phyloP scores from a whole-genome alignment of 2,888 invertebrate species.

The Drosophila conformis region DNA sequence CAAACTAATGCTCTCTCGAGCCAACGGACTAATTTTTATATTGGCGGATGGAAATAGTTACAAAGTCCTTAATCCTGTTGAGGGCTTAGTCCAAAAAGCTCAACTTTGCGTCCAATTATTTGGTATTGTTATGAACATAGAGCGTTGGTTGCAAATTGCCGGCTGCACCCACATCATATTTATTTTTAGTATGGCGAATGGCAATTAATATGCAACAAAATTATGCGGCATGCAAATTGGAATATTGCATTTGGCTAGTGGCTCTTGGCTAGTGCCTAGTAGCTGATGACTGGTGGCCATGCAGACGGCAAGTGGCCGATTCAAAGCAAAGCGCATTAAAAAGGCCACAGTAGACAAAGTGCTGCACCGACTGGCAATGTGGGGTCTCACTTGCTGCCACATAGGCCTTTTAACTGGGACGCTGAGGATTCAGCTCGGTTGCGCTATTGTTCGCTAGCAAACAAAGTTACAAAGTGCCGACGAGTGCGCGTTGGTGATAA shows the following conservation, averaged over 20 bases:
- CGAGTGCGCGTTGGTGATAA: slow-evolving; percentile 37
- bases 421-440: slow-evolving; percentile 8
- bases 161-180: slow-evolving; percentile 11
- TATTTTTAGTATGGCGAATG: slow-evolving; percentile 36
- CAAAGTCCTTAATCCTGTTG: slow-evolving; percentile 11
- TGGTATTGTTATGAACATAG: slow-evolving; percentile 18
- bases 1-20: neutral
- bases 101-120: slow-evolving; percentile 22
- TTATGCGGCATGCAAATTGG: slow-evolving; percentile 56
- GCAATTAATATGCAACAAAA: slow-evolving; percentile 58
- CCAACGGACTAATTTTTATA: slow-evolving; percentile 2
- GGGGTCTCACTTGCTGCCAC: slow-evolving; percentile 14
- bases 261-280: slow-evolving; percentile 5
- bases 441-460: slow-evolving; percentile 46
- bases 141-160: slow-evolving; percentile 4
- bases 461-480: slow-evolving; percentile 45
- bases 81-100: neutral
- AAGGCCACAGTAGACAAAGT: slow-evolving; percentile 34
- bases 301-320: slow-evolving; percentile 18
- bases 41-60: slow-evolving; percentile 4
- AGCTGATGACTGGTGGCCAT: slow-evolving; percentile 1
- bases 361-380: slow-evolving; percentile 7
- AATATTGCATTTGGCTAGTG: slow-evolving; percentile 24
- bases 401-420: slow-evolving; percentile 32
- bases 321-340: slow-evolving; percentile 47